Percentiles rank a stretch among this genome's conserved stretches.
These are phyloP conservation scores for Oryzias curvinotus DNA, from an alignment of 2,113 vertebrate genomes.

Conservation along the genomic window DNA sequence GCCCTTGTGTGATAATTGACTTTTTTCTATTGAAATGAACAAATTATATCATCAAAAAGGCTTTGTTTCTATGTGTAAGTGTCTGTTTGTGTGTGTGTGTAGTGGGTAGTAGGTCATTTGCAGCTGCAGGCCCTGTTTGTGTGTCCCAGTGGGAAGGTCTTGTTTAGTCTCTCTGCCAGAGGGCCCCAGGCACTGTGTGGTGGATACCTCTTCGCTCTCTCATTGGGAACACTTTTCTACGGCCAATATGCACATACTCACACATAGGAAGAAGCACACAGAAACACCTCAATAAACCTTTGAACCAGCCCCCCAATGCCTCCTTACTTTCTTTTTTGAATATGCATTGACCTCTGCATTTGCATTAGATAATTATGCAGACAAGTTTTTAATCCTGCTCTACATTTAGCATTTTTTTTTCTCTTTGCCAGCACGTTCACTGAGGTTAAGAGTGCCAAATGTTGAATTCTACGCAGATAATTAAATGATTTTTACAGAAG, in stretches of 20 bases:
- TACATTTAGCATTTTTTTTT: conserved; percentile 46
- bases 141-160: conserved; percentile 83
- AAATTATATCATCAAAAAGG: conserved; percentile 59
- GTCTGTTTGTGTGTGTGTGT: conserved; percentile 23
- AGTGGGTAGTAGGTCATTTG: conserved; percentile 85
- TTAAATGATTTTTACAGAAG: conserved; percentile 50
- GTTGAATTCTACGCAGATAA: conserved; percentile 46
- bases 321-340: conserved; percentile 33
- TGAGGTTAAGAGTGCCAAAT: conserved; percentile 60
- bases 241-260: conserved; percentile 25
- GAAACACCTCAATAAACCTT: conserved; percentile 17
- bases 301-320: conserved; percentile 31
- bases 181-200: conserved; percentile 83
- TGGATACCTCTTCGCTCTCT: conserved; percentile 84
- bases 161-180: conserved; percentile 88
- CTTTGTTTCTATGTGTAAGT: conserved; percentile 42
- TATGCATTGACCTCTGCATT: conserved; percentile 3
- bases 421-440: conserved; percentile 40
- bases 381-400: conserved; percentile 17
- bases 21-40: conserved; percentile 50
- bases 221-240: conserved; percentile 78
- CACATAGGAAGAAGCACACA: conserved; percentile 6
- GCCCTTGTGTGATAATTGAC: conserved; percentile 46
- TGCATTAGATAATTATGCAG: conserved; percentile 29
- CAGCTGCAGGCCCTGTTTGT: conserved; percentile 72